Conservation (phyloP, 1,140 invertebrate species). For the Bombus turneri region DNA sequence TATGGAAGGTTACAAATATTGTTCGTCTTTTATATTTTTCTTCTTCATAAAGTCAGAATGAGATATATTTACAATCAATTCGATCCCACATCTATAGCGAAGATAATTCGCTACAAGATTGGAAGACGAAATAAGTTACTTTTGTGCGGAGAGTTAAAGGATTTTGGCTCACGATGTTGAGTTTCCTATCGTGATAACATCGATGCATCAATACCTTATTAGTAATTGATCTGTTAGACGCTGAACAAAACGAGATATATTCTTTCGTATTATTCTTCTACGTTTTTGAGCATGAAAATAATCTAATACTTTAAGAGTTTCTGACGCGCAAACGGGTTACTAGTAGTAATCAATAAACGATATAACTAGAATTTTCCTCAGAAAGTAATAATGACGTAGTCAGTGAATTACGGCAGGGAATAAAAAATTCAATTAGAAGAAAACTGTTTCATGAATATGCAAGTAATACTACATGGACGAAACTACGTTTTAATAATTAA, state of each 20-base stretch:
- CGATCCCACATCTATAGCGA: too few relatives aligned
- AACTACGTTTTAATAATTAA: constrained; percentile 4
- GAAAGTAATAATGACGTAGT: not conserved
- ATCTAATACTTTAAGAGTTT: too few relatives aligned
- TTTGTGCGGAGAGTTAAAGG: constrained; percentile 26
- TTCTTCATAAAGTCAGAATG: too few relatives aligned
- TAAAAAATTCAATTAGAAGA: constrained; percentile 4
- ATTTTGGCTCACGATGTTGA: constrained; percentile 3
- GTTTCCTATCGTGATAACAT: constrained; percentile 6
- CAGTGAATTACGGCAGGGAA: not conserved
- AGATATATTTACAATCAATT: too few relatives aligned
- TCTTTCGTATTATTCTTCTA: not conserved
- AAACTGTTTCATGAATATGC: not conserved
- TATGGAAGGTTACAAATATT: too few relatives aligned
- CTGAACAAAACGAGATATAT: not conserved
- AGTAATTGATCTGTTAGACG: constrained; percentile 28
- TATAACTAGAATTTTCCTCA: too few relatives aligned
- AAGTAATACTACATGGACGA: not conserved
- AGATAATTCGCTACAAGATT: not conserved
- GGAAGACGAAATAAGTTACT: not conserved
- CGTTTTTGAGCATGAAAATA: not conserved
- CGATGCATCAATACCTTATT: constrained; percentile 37
- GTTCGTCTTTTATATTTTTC: too few relatives aligned
- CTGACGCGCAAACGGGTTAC: too few relatives aligned
- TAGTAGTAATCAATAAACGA: not conserved